Percentiles rank a stretch among this genome's conserved stretches.
Evolutionary conservation across 1,140 invertebrate genomes (phyloP).

Genomic region (Penaeus indicus): DNA sequence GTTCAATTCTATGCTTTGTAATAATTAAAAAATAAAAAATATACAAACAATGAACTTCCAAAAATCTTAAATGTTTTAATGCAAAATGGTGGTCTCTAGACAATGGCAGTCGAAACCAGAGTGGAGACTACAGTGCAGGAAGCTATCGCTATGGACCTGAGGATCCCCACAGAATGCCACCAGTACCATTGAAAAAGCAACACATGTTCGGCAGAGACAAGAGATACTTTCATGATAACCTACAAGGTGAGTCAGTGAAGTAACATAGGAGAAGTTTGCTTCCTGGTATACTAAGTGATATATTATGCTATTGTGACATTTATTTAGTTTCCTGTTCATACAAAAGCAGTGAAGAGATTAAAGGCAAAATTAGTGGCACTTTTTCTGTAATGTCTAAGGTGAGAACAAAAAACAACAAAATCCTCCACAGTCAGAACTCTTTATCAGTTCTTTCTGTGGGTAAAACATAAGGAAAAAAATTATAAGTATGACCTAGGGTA

Average conservation of each 20-base stretch:
- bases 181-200: slow-evolving; percentile 91
- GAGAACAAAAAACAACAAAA: too few species aligned
- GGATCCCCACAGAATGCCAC: slow-evolving; percentile 69
- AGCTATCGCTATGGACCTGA: slow-evolving; percentile 47
- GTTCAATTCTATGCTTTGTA: background rate
- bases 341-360: too few species aligned
- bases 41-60: background rate
- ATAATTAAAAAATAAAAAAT: background rate
- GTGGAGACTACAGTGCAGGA: slow-evolving; percentile 50
- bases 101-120: slow-evolving; percentile 54
- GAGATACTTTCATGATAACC: slow-evolving; percentile 80
- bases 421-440: too few species aligned
- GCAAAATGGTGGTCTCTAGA: slow-evolving; percentile 15
- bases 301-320: background rate
- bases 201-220: slow-evolving; percentile 86
- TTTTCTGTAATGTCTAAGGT: too few species aligned
- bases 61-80: background rate
- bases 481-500: too few species aligned
- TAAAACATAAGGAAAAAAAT: too few species aligned
- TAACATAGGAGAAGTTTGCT: background rate
- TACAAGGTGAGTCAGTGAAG: slow-evolving; percentile 37
- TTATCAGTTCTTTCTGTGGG: too few species aligned
- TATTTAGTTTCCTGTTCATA: too few species aligned
- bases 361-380: too few species aligned
- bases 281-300: background rate